Evolutionary conservation across 2,888 invertebrate genomes (phyloP), one percentile per base, ranked within the genome.

Genomic region (Asteroscopus sphinx): DNA sequence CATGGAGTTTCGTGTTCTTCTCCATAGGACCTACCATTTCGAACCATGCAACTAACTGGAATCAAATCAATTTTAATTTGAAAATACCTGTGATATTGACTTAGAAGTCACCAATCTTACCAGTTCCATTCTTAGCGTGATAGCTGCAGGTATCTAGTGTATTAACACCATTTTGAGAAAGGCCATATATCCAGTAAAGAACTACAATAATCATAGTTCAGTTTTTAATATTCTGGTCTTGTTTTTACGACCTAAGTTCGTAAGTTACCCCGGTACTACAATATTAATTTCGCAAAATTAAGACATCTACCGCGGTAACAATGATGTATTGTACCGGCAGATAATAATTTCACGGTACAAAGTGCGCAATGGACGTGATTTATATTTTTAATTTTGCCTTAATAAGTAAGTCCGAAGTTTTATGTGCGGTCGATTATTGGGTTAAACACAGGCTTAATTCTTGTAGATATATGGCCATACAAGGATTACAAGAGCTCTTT

Each of bases 241-340:
- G 37, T 46, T 60, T 68, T 51, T 72, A 67, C 41, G 47, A 60
- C 32, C 52, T 32, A 65, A 54, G 39, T 65, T 47, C 11, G 35
- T 52, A 67, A 67, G 44, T 68, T 67, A 2, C 37, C n/a, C 17
- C 12, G 35, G 46, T 41, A 6, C 58, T 48, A 55, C 45, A 55
- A 60, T 52, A 67, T 70, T 73, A 81, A 79, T 77, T 79, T 77
- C 64, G 71, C 37, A 36, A 60, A 67, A 75, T 76, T 63, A 73
- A 71, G 68, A 71, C 62, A 53, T 49, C 45, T 48, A 51, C 42
- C 49, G 58, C 60, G 40, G 39, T 57, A 68, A 75, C 76, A 47
- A 66, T 75, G 76, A 75, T 62, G 55, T 66, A 75, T 58, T 60
- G 51, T 61, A 46, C 48, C 28, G 37, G 47, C 56, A 53, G 55